These are phyloP conservation scores for Panthera leo DNA, from an alignment of 2,113 vertebrate genomes.

Conservation along the genomic window DNA sequence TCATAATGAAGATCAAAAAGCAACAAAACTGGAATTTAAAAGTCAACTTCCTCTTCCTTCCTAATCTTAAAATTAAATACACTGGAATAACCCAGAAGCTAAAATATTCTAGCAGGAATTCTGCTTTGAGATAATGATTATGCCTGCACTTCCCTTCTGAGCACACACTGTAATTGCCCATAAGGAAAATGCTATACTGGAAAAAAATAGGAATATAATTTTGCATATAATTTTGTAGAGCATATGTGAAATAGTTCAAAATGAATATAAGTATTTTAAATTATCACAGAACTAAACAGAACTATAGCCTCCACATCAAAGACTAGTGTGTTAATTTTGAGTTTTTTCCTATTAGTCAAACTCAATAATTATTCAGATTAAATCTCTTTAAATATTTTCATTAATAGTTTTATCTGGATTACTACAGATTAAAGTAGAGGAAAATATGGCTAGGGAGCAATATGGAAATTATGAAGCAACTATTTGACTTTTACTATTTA, in stretches of 20 bases:
- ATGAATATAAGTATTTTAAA: slow-evolving; percentile 9
- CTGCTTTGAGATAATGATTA: slow-evolving; percentile 24
- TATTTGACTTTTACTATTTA: slow-evolving; percentile 35
- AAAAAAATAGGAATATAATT: neutral
- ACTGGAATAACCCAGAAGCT: neutral
- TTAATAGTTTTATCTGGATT: neutral
- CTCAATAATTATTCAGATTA: neutral
- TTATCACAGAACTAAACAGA: neutral
- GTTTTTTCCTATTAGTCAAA: neutral
- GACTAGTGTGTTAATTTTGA: neutral
- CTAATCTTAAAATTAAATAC: slow-evolving; percentile 36
- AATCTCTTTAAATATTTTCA: slow-evolving; percentile 9
- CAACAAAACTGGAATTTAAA: neutral
- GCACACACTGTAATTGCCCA: neutral
- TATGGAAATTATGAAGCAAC: slow-evolving; percentile 53
- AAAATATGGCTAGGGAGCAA: slow-evolving; percentile 37
- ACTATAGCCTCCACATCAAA: neutral
- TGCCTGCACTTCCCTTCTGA: neutral
- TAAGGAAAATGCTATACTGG: neutral
- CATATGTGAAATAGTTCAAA: slow-evolving; percentile 28
- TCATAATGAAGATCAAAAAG: slow-evolving; percentile 4
- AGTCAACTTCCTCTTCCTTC: slow-evolving; percentile 18
- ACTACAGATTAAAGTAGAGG: neutral
- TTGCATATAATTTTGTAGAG: neutral
- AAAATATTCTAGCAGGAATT: slow-evolving; percentile 10